These are phyloP conservation scores for Eriocheir sinensis DNA, from an alignment of 1,140 invertebrate species.

Conservation along the genomic window DNA sequence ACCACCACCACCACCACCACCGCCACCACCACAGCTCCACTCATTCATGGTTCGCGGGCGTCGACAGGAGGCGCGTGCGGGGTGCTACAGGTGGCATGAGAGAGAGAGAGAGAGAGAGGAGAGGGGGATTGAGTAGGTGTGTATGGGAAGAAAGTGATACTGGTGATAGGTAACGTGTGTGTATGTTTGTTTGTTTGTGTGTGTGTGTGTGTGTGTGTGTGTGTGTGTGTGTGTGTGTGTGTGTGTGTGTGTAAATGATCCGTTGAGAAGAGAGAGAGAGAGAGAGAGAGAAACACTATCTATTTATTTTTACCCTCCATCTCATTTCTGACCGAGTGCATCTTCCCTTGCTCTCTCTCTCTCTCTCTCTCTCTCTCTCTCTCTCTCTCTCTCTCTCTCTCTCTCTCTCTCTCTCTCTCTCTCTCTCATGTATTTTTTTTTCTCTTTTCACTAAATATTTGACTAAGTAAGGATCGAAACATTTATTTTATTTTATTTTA, in stretches of 20 bases:
- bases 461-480: no score
- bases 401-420: not conserved
- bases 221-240: no score
- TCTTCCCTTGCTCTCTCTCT: not conserved
- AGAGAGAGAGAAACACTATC: no score
- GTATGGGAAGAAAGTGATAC: not conserved
- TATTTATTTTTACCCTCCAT: not conserved
- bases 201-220: no score
- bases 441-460: no score
- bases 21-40: constrained; percentile 5
- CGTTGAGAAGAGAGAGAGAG: no score
- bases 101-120: not conserved
- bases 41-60: constrained; percentile 8
- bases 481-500: no score
- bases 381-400: not conserved
- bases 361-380: not conserved
- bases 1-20: not conserved
- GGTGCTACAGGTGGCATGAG: not conserved
- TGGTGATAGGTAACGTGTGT: no score
- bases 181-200: no score
- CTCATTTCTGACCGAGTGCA: not conserved
- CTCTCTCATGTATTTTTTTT: not conserved
- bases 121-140: no score
- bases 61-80: constrained; percentile 8
- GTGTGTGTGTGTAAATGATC: no score